These are phyloP conservation scores for Melopsittacus undulatus DNA, from an alignment of 2,797 vertebrate species.

Conservation along the genomic window DNA sequence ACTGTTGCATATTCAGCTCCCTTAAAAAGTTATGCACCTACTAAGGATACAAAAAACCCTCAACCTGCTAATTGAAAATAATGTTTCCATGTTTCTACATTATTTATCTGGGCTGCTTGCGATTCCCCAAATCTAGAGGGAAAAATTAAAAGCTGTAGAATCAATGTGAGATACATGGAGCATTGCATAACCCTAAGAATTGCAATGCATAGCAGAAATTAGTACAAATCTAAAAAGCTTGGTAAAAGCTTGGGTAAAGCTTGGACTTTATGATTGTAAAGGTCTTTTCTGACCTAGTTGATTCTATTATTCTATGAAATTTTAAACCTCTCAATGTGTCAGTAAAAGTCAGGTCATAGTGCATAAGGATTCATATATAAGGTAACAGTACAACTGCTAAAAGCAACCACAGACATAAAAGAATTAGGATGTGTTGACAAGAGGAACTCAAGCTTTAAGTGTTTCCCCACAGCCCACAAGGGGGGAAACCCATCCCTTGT, in stretches of 20 bases:
- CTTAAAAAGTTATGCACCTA: background rate
- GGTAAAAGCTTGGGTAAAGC: background rate
- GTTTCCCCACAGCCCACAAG: background rate
- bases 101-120: background rate
- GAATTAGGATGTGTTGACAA: conserved; percentile 32
- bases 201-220: background rate
- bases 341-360: background rate
- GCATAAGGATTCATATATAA: background rate
- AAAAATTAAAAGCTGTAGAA: background rate
- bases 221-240: too few relatives aligned
- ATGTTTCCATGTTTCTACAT: background rate
- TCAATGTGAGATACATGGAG: accelerated
- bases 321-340: background rate
- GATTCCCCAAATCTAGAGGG: background rate
- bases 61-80: background rate
- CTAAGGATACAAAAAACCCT: background rate
- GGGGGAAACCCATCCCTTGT: background rate
- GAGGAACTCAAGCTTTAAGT: conserved; percentile 26
- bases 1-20: background rate
- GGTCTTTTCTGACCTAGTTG: background rate
- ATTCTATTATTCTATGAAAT: background rate
- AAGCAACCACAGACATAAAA: background rate
- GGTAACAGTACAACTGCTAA: background rate
- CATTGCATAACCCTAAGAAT: background rate
- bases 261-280: background rate